Base-by-base conservation (phyloP, 2,113 vertebrate species). In the Xerus inauris region DNA sequence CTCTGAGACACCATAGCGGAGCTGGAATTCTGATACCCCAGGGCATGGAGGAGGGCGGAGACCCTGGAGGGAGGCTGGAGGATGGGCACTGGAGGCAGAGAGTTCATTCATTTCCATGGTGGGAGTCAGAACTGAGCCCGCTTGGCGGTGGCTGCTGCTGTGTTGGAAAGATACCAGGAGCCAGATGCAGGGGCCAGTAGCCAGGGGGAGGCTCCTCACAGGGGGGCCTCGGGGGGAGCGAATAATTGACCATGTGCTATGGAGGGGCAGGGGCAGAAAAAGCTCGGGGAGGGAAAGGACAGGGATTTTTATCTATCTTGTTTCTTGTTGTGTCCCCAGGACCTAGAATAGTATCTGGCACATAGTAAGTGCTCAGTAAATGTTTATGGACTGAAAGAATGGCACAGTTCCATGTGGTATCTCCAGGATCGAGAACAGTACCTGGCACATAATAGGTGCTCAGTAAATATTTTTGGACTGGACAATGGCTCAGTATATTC, bases 41-140 rank as follows among this genome's bases (percentile, higher is more conserved):
- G 51, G 38, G 20, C n/a, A 7, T 1, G 1, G 5, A 67, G 86
- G 35, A 26, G 13, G 75, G 8, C 7, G 40, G 1, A 5, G 76
- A 67, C 3, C 59, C n/a, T n/a, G n/a, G n/a, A n/a, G n/a, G n/a
- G n/a, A n/a, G n/a, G n/a, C n/a, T n/a, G n/a, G n/a, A n/a, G n/a
- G n/a, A n/a, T n/a, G n/a, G n/a, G n/a, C n/a, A n/a, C 40, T 24
- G 69, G 47, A 13, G 40, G 40, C 26, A 6, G 4, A 49, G 64
- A 35, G 13, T n/a, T n/a, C n/a, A n/a, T n/a, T n/a, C 4, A 3
- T 42, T 75, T 57, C 85, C 80, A 73, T 38, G 2, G 8, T 13
- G 65, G 80, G 30, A 17, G 35, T 81, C 90, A 86, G 90, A 87
- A 6, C 19, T 57, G 69, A 80, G 81, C n/a, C 91, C 84, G n/a